These are phyloP conservation scores for Orthosia gracilis DNA, from an alignment of 2,888 invertebrate genomes.

Conservation along the genomic window DNA sequence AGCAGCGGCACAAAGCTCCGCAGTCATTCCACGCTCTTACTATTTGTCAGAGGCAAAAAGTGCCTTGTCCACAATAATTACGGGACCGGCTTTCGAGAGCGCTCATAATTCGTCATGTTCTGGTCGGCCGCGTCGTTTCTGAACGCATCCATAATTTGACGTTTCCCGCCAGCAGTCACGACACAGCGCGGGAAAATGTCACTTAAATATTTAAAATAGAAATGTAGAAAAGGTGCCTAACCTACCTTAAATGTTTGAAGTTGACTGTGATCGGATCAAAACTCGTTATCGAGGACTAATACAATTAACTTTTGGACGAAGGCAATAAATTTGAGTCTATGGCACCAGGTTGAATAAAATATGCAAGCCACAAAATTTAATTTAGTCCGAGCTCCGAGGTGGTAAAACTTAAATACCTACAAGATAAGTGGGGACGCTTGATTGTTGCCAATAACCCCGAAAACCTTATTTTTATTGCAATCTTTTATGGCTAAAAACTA, in stretches of 20 bases:
- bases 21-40: conserved; percentile 89
- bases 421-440: conserved; percentile 14
- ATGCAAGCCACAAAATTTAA: conserved; percentile 42
- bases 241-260: conserved; percentile 51
- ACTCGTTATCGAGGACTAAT: conserved; percentile 37
- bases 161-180: conserved; percentile 86
- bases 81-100: conserved; percentile 89
- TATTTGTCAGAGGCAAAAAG: conserved; percentile 91
- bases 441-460: conserved; percentile 40
- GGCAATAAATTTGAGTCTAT: conserved; percentile 23
- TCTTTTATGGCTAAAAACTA: conserved; percentile 28
- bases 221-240: conserved; percentile 40
- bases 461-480: conserved; percentile 16
- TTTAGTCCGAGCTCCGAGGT: conserved; percentile 20
- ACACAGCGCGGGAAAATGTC: conserved; percentile 81
- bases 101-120: conserved; percentile 91
- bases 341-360: conserved; percentile 35
- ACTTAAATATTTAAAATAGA: conserved; percentile 30
- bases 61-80: conserved; percentile 91
- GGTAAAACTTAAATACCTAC: conserved; percentile 32
- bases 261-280: conserved; percentile 28
- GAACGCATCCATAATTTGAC: conserved; percentile 90
- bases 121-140: conserved; percentile 88
- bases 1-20: conserved; percentile 88
- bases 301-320: conserved; percentile 22